Percentiles rank a stretch among this genome's conserved stretches.
Evolutionary conservation across 2,888 invertebrate genomes (phyloP).

Genomic region (Conomelus anceps): DNA sequence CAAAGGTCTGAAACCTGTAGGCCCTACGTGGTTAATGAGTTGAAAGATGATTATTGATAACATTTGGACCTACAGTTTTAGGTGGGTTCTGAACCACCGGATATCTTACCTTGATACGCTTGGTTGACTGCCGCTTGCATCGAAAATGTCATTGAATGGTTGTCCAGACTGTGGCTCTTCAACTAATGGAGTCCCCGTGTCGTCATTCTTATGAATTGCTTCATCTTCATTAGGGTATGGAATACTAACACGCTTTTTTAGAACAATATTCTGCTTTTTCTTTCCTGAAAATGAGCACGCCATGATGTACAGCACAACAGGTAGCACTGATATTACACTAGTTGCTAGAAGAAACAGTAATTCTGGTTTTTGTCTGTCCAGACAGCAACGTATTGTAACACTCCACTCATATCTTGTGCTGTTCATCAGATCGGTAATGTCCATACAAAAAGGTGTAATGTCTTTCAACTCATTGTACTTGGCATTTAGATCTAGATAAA

Average conservation of each 20-base stretch:
- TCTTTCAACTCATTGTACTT: constrained; percentile 54
- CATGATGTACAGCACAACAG: constrained; percentile 52
- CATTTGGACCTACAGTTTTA: too few relatives aligned
- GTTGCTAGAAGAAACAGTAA: constrained; percentile 50
- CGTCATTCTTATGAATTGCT: background rate
- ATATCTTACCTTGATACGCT: background rate
- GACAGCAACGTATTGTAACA: constrained; percentile 50
- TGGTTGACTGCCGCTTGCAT: background rate
- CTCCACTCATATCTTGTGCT: constrained; percentile 58
- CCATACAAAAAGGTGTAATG: constrained; percentile 57
- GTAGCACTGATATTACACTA: constrained; percentile 47
- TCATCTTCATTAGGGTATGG: background rate
- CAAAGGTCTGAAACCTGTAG: too few relatives aligned
- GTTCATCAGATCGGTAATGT: constrained; percentile 60
- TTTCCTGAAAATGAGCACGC: constrained; percentile 36
- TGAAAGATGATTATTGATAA: too few relatives aligned
- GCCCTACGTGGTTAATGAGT: too few relatives aligned
- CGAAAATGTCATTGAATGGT: background rate
- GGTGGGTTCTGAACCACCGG: too few relatives aligned
- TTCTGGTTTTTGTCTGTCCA: constrained; percentile 50
- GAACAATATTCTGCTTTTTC: constrained; percentile 18
- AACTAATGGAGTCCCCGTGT: background rate
- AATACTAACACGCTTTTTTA: constrained; percentile 11
- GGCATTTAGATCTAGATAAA: constrained; percentile 49
- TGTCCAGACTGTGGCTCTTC: background rate